Evolutionary conservation across 2,797 vertebrate species (phyloP).

Genomic region (Gorsachius magnificus): DNA sequence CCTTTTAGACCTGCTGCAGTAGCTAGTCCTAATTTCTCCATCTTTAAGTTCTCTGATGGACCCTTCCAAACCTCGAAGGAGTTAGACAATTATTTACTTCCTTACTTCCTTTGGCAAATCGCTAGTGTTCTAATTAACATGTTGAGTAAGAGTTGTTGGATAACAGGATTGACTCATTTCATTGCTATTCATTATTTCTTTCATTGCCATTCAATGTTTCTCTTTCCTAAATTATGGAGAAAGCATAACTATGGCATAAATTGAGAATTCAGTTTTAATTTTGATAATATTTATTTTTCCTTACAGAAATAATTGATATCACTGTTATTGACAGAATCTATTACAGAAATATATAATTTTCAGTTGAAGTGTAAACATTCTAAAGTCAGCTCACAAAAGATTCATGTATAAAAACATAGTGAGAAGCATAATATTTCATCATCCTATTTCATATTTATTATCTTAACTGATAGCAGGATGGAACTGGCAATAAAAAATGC

Average conservation of each 20-base stretch:
- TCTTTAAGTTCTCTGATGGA: not conserved
- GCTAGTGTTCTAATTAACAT: not conserved
- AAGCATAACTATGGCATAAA: not conserved
- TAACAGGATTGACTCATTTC: not conserved
- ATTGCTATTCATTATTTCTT: not conserved
- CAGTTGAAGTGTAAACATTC: not conserved
- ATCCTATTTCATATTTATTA: not conserved
- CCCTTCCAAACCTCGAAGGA: not conserved
- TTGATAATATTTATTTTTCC: not conserved
- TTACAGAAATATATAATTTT: not conserved
- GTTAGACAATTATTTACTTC: not conserved
- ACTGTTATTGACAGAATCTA: not conserved
- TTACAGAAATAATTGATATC: not conserved
- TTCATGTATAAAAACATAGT: not conserved
- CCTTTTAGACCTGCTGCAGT: not conserved
- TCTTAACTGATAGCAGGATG: not conserved
- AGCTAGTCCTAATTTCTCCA: not conserved
- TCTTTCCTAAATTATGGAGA: not conserved
- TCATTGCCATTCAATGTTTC: not conserved
- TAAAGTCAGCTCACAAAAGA: not conserved
- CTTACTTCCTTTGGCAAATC: not conserved
- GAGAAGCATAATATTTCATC: not conserved
- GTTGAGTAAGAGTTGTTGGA: not conserved
- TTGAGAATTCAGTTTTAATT: not conserved
- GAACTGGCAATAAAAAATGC: not conserved